Base-by-base conservation (phyloP, 2,113 vertebrate species). In the Corydoras sp. region DNA sequence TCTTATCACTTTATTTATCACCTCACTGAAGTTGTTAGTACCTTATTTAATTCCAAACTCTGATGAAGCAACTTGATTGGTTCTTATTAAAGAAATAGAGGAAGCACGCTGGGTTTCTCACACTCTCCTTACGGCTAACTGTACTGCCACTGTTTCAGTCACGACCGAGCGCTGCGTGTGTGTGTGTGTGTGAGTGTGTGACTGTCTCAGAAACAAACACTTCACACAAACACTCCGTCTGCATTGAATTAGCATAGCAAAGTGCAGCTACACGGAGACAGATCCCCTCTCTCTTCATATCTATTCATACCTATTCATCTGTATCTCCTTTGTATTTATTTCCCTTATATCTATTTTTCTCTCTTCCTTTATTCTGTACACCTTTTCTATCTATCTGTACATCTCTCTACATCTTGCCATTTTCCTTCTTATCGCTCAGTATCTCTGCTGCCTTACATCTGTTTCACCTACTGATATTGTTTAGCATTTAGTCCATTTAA, bases 241-340 rank as follows among this genome's bases (percentile, higher is more conserved):
- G 69, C 71, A 66, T 55, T 59, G 55, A 62, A 76, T 72, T 76
- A 76, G 58, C 69, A 76, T 76, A 64, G 74, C 63, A 72, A 72
- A 72, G 63, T 31, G 32, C 66, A 66, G 54, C 59, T 58, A 53
- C 51, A 53, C 51, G 0, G 35, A 5, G 4, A 43, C 1, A 43
- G 35, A 43, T 43, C 35, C 35, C 35, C 35, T 43, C 4, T 43
- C 35, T 43, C 7, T 43, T 43, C 35, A 43, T 43, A 43, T 43
- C 35, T 43, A 4, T n/a, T n/a, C n/a, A 43, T 43, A 43, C 35
- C 35, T 43, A 43, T 43, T 43, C 7, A 43, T 2, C 35, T 2
- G 35, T 43, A 43, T 43, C 7, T 43, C 35, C 7, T 43, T 43
- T 43, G 35, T 43, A 43, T 43, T 43, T 43, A 1, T 43, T 43